Evolutionary conservation across 2,113 vertebrate species (phyloP).

Genomic region (Ptyas mucosa): DNA sequence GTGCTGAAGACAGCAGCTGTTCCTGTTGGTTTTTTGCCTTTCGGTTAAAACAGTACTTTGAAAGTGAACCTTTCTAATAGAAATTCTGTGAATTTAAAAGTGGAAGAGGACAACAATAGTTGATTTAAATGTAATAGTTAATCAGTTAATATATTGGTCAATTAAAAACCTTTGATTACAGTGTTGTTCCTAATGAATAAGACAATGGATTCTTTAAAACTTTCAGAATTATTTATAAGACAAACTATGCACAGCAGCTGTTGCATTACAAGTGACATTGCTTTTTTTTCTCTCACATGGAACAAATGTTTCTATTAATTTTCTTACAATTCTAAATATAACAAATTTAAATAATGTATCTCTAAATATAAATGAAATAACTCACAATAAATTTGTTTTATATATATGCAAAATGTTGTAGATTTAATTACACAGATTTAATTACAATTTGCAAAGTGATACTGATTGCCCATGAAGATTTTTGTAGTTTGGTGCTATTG

Average conservation of each 20-base stretch:
- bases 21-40: neutral
- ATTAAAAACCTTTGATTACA: neutral
- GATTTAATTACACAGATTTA: neutral
- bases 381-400: neutral
- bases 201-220: neutral
- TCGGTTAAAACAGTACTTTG: neutral
- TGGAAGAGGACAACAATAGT: neutral
- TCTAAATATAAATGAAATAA: neutral
- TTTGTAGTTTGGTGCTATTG: neutral
- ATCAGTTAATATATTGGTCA: neutral
- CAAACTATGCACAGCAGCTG: neutral
- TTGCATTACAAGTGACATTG: neutral
- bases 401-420: neutral
- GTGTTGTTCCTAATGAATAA: neutral
- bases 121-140: conserved; percentile 8
- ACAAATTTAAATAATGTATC: neutral
- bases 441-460: neutral
- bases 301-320: neutral
- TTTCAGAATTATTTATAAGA: neutral
- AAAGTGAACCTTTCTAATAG: conserved; percentile 30
- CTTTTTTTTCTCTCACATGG: neutral
- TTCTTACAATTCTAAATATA: neutral
- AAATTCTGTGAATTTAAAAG: conserved; percentile 3
- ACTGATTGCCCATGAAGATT: neutral
- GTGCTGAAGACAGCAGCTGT: neutral